Base-by-base conservation (phyloP, 1,140 invertebrate genomes). In the Sipha flava region DNA sequence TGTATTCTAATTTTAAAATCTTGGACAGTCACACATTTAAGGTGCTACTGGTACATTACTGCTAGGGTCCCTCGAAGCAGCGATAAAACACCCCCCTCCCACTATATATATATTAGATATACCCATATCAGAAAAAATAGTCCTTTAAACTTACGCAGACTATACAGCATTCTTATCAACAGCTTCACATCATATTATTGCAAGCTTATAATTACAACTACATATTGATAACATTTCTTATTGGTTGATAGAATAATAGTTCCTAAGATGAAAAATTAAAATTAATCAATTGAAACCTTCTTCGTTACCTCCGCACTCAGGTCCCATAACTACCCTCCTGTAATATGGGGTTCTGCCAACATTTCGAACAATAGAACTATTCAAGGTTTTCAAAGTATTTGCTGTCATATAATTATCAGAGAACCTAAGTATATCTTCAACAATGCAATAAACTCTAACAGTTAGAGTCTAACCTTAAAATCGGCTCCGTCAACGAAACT, bases 21-120 rank as follows among this genome's bases (percentile, higher is more conserved):
- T 21, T 64, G 14, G 34, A 64, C 3, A 64, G 16, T 26, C 26
- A 21, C 6, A 26, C 62, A 26, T 64, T 64, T 64, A n/a, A 10
- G 14, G 62, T 64, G 23, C 26, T 12, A 29, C 10, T 21, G 7
- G 6, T 29, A n/a, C n/a, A n/a, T n/a, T n/a, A n/a, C n/a, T n/a
- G n/a, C n/a, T n/a, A n/a, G n/a, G n/a, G 14, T 81, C 18, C 80
- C 80, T 18, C 80, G 80, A 34, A 43, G 57, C 6, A 79, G 62
- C 26, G 62, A 26, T 21, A 23, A 73, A 43, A 66, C 12, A 29
- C 75, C 80, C 23, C 73, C 64, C 31, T 37, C 68, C 79, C 80
- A 18, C 49, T 12, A 29, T 81, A 16, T 81, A 59, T 47, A 81
- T 72, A 12, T 26, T 7, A 3, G 80, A 77, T 34, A 16, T 81